Base-by-base conservation (phyloP, 2,888 invertebrate genomes). In the Troides aeacus region DNA sequence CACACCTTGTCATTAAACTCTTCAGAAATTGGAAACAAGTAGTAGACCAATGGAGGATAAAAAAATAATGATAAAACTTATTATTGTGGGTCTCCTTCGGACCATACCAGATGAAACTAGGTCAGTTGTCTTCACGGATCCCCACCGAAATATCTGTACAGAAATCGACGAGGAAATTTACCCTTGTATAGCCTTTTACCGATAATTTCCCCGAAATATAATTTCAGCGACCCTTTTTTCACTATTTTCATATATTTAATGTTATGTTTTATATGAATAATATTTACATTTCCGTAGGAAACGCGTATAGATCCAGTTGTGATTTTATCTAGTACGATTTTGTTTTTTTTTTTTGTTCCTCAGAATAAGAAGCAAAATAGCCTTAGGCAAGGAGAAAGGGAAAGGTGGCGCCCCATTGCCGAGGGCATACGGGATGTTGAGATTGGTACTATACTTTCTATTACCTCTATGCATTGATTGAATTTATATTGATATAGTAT, bases 361-460 rank as follows among this genome's bases (percentile, higher is more conserved):
- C 77, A 90, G 90, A 17, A 75, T 88, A 10, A 76, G 91, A 46
- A 83, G 84, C 70, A 84, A 81, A 72, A 63, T 88, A 56, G 87
- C 90, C 21, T 73, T 74, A 2, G 90, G 90, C 0, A 78, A 75
- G 17, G 88, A 87, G 68, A 84, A 71, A 1, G 88, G 87, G 0
- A 75, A 79, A 23, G 71, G 77, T 4, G 76, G 74, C 0, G 64
- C 65, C 0, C 36, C 30, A 0, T 71, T 90, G 1, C 90, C 89
- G 0, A 81, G 78, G 69, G 90, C 80, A 1, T 91, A 85, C 50
- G 89, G 90, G 0, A 81, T 90, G 56, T 80, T 81, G 42, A 80
- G 79, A 79, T 70, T 91, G 81, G 90, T 89, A 79, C 65, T 81
- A 12, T 21, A 36, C 21, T 53, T 56, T 60, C 2, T 42, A 46